Base-by-base conservation (phyloP, 2,797 vertebrate genomes). In the Fundulus diaphanus region DNA sequence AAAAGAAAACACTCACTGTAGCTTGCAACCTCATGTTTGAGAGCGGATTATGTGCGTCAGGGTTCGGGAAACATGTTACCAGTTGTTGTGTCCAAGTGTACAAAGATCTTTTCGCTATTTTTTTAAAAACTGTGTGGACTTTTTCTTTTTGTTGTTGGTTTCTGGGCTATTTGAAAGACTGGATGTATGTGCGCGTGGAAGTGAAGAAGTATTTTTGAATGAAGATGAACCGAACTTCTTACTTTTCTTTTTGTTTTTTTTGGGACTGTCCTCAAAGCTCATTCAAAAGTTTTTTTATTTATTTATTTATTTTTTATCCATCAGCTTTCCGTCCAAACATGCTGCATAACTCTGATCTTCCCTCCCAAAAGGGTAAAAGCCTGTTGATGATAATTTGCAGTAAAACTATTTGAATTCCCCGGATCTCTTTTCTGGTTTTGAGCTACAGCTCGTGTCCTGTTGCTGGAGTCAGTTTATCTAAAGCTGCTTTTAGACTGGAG, bases 51-150 rank as follows among this genome's bases (percentile, higher is more conserved):
- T 46, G 86, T 85, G 31, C 24, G 72, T 80, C 87, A 71, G 83
- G 82, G 77, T 85, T 82, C 16, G 75, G 72, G 76, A 82, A n/a
- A 81, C 73, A 74, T 78, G 81, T 90, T 24, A 74, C 68, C 69
- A 77, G 73, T 85, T 81, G 72, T 85, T 72, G 82, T 72, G 79
- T 91, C 72, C 73, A 90, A 75, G 86, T 90, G 90, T 92, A 92
- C 85, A 92, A 93, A 90, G 82, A 88, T 88, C 86, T 92, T 92
- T 85, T 91, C 83, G 82, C 88, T 92, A 93, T 93, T 89, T 93
- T 94, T 92, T 92, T 90, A 88, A 91, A 87, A 91, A 87, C 69
- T 82, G 86, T 90, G 87, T 87, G 82, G 69, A 72, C 59, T 54
- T 73, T 52, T 76, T 67, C 37, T 71, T 71, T 37, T 84, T 70